A percentile compares a stretch with the other conserved stretches of the same genome.
phyloP scores from a whole-genome alignment of 2,797 vertebrate genomes.

The Leptatherina wallacei region DNA sequence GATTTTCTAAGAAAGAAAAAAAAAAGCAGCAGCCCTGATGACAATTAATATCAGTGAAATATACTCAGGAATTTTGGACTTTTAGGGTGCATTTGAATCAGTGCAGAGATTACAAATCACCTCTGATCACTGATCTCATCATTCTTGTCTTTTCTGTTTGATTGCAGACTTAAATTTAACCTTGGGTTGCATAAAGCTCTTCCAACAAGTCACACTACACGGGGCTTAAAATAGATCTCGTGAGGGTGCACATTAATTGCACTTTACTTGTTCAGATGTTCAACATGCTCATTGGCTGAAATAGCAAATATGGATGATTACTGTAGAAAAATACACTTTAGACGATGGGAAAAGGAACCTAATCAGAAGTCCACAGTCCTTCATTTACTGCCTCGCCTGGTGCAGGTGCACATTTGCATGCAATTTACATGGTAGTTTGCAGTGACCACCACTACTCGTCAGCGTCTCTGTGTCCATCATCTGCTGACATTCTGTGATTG shows the following conservation, averaged over 20 bases:
- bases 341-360: conserved; percentile 59
- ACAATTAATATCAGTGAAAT: conserved; percentile 63
- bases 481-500: conserved; percentile 79
- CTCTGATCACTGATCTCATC: conserved; percentile 44
- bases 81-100: conserved; percentile 35
- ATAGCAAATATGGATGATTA: conserved; percentile 62
- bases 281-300: conserved; percentile 41
- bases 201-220: conserved; percentile 7
- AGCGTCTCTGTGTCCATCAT: conserved; percentile 71
- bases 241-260: conserved; percentile 34
- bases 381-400: conserved; percentile 64
- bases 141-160: conserved; percentile 43
- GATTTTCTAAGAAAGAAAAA: conserved; percentile 46
- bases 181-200: conserved; percentile 36
- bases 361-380: conserved; percentile 79
- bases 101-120: conserved; percentile 41
- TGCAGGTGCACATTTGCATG: conserved; percentile 85
- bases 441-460: conserved; percentile 69
- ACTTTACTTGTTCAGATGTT: conserved; percentile 37
- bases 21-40: conserved; percentile 43
- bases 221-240: conserved; percentile 29
- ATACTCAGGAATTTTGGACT: conserved; percentile 26
- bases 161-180: conserved; percentile 47
- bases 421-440: conserved; percentile 76
- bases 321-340: conserved; percentile 64